Percentiles rank a stretch among this genome's conserved stretches.
These are phyloP conservation scores for Atrichornis clamosus DNA, from an alignment of 2,113 vertebrate species.

Conservation along the genomic window DNA sequence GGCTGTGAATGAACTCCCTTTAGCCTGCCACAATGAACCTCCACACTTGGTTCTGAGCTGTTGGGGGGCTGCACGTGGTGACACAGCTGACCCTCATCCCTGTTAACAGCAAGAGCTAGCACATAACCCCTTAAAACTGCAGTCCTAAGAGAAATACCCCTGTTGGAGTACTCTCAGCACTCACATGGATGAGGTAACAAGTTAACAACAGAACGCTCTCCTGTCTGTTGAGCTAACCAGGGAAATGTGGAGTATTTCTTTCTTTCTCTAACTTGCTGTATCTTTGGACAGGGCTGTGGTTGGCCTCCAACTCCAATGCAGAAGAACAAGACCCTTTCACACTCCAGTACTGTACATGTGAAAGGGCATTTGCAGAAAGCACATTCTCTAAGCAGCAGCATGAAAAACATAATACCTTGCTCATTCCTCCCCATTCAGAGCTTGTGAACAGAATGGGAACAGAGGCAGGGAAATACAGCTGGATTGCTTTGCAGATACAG, in stretches of 20 bases:
- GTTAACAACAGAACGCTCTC: background rate
- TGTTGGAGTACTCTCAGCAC: background rate
- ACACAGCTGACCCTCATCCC: background rate
- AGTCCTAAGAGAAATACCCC: background rate
- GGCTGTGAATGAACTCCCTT: background rate
- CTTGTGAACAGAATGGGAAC: background rate
- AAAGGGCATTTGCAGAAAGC: background rate
- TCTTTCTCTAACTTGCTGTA: background rate
- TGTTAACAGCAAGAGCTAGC: background rate
- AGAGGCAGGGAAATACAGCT: background rate
- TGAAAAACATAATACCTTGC: background rate
- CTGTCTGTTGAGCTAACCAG: background rate
- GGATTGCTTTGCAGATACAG: background rate
- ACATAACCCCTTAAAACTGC: background rate
- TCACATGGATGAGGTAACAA: background rate
- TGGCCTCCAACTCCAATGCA: background rate
- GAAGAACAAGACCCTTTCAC: background rate
- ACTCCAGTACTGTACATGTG: background rate
- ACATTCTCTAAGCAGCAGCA: background rate
- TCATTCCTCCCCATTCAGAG: background rate
- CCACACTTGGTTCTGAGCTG: background rate
- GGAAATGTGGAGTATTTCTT: background rate
- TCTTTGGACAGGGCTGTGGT: accelerated
- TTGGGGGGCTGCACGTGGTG: background rate
- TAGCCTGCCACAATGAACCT: background rate